These are phyloP conservation scores for Nyctibius grandis DNA, from an alignment of 2,797 vertebrate genomes.

Conservation along the genomic window DNA sequence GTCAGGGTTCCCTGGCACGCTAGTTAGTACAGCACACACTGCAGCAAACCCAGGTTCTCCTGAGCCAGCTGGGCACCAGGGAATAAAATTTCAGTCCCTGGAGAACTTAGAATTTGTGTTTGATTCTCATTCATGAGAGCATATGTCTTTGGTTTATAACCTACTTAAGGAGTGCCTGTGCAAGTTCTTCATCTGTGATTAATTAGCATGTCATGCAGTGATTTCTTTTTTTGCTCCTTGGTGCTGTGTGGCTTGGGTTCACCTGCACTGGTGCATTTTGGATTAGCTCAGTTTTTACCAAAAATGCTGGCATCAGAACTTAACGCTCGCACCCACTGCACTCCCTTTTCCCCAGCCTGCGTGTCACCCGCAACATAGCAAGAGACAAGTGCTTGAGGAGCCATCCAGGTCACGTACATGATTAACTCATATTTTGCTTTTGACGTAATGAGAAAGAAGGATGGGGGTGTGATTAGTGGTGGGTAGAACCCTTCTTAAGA, in stretches of 20 bases:
- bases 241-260: slow-evolving; percentile 8
- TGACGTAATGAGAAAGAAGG: background rate
- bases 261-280: slow-evolving; percentile 42
- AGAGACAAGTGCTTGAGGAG: background rate
- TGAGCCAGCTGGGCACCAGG: background rate
- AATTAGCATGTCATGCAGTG: background rate
- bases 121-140: background rate
- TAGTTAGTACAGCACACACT: background rate
- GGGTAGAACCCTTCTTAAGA: background rate
- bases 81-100: background rate
- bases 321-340: background rate
- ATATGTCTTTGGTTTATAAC: slow-evolving; percentile 14
- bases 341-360: background rate
- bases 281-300: background rate
- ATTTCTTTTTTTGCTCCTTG: background rate
- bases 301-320: background rate
- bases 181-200: background rate
- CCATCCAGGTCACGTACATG: background rate
- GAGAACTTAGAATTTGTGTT: background rate
- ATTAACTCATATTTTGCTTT: background rate
- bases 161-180: background rate
- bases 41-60: background rate
- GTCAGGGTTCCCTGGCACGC: background rate
- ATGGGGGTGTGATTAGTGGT: background rate
- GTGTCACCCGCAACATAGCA: background rate